Base-by-base conservation (phyloP, 1,140 invertebrate species). In the Drosophila sturtevanti region DNA sequence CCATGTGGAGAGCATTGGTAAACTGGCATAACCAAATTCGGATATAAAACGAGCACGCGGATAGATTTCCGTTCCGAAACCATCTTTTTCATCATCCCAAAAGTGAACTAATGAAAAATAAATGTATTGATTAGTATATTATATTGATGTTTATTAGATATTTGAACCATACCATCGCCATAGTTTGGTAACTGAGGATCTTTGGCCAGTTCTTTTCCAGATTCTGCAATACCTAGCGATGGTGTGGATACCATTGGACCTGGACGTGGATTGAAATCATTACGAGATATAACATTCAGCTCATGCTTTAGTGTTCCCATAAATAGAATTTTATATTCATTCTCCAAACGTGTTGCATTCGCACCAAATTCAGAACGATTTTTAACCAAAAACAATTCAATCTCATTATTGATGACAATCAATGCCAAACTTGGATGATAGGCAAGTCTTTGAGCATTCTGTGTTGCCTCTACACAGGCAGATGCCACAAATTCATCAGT, bases 351-450 rank as follows among this genome's bases (percentile, higher is more conserved):
- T 0, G 93, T 76, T 52, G 94, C 94, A 59, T 95, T 92, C 0
- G 56, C 35, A 1, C 84, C 91, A 10, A 96, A 97, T 10, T 93
- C 93, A 79, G 97, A 97, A 96, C 97, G 98, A 91, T 98, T 96
- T 24, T 94, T 94, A 34, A 94, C 93, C 9, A 99, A 92, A 1
- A 97, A 98, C 35, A 94, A 95, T 94, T 99, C 98, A 91, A 99
- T 99, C 92, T 99, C 99, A 92, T 99, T 99, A 91, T 99, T 99
- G 1, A 97, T 98, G 11, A 97, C 96, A 95, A 97, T 97, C 1
- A 98, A 63, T 0, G 97, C 95, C 48, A 99, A 94, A 60, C 96
- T 97, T 0, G 98, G 94, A 93, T 99, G 98, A 90, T 97, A 94
- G 70, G 97, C 96, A 1, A 99, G 92, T 68, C 98, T 93, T 63